A percentile compares a stretch with the other conserved stretches of the same genome.
Evolutionary conservation across 2,797 vertebrate species (phyloP).

Genomic region (Pipistrellus pygmaeus): DNA sequence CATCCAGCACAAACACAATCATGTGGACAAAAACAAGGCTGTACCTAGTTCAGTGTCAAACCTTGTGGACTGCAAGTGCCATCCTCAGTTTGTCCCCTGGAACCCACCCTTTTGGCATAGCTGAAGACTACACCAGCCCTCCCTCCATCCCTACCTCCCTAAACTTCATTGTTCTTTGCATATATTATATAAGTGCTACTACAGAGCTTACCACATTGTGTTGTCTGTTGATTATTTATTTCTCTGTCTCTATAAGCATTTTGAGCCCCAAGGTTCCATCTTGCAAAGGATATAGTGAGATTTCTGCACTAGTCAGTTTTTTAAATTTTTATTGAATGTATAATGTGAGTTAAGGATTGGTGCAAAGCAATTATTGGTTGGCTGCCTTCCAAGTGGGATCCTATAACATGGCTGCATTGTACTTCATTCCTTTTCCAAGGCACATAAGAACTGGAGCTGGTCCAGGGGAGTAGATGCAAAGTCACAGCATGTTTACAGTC

Average conservation of each 20-base stretch:
- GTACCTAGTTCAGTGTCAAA: not conserved
- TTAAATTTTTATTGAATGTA: not conserved
- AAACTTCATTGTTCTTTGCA: not conserved
- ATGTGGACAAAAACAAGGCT: not conserved
- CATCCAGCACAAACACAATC: fast-evolving
- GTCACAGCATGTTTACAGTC: not conserved
- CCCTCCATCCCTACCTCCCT: not conserved
- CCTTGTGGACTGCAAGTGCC: not conserved
- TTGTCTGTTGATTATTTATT: not conserved
- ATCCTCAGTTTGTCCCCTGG: not conserved
- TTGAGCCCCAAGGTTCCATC: not conserved
- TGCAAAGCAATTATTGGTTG: not conserved
- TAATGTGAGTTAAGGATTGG: not conserved
- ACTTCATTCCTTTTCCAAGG: not conserved
- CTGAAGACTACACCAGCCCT: not conserved
- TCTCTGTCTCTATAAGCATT: not conserved
- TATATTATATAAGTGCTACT: not conserved
- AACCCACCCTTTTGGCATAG: not conserved
- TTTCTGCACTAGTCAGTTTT: not conserved
- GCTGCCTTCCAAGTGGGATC: not conserved
- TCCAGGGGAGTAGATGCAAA: not conserved
- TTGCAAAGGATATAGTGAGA: not conserved
- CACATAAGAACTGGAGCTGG: not conserved
- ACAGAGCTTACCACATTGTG: not conserved
- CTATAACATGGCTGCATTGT: not conserved